Evolutionary conservation across 2,888 invertebrate species (phyloP).

Genomic region (Sarcophaga carnaria): DNA sequence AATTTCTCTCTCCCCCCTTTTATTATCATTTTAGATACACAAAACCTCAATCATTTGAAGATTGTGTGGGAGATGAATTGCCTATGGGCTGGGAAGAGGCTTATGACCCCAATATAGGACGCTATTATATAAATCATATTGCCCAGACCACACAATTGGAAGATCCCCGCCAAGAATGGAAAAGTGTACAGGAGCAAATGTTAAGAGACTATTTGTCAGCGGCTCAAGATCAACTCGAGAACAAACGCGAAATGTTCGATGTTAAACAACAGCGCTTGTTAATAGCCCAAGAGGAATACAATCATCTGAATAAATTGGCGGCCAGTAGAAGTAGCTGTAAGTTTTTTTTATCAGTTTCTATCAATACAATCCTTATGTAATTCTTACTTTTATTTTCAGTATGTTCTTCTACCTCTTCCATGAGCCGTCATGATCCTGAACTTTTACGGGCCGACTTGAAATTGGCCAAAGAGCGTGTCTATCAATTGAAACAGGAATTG

Average conservation of each 20-base stretch:
- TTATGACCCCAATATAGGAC: constrained; percentile 95
- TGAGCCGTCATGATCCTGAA: constrained; percentile 97
- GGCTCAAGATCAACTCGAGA: constrained; percentile 97
- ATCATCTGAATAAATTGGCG: constrained; percentile 94
- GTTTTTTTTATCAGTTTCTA: constrained; percentile 76
- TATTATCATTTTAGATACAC: constrained; percentile 89
- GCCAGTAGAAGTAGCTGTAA: constrained; percentile 96
- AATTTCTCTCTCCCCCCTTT: neutral
- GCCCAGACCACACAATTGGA: constrained; percentile 97
- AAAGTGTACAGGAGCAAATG: constrained; percentile 98
- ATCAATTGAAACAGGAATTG: constrained; percentile 93
- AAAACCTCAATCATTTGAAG: constrained; percentile 98
- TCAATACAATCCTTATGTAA: neutral
- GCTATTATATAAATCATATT: constrained; percentile 98
- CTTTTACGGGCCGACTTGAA: constrained; percentile 95
- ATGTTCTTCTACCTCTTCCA: constrained; percentile 94
- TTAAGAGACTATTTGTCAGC: constrained; percentile 97
- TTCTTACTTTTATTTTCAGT: constrained; percentile 77
- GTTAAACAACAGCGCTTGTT: constrained; percentile 96
- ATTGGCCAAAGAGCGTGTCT: constrained; percentile 93
- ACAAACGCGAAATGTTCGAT: constrained; percentile 97
- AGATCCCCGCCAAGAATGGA: constrained; percentile 98
- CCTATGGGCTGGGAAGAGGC: constrained; percentile 99
- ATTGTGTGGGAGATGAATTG: constrained; percentile 98
- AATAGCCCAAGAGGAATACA: constrained; percentile 97